Conservation (phyloP, 2,888 invertebrate genomes). For the Campopleginae sp. region DNA sequence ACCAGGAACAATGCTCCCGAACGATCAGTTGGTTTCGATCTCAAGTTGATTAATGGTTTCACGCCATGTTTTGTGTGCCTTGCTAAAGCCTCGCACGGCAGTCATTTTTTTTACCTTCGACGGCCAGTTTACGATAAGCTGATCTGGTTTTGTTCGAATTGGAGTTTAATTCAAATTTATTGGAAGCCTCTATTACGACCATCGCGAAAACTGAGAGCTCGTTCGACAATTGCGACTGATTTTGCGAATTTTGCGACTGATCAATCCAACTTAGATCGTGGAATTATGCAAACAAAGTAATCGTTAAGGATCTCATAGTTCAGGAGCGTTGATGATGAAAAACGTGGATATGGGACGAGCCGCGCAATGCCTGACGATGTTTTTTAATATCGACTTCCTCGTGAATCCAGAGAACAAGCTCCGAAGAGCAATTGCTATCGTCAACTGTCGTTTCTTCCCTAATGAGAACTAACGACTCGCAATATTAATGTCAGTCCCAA, state of each 20-base stretch:
- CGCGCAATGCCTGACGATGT: neutral
- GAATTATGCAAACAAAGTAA: too few relatives aligned
- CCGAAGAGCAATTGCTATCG: neutral
- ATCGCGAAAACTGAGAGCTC: neutral
- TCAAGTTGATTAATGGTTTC: conserved; percentile 24
- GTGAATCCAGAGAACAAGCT: neutral
- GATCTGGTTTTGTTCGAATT: neutral
- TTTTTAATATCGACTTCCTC: neutral
- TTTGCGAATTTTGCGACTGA: neutral
- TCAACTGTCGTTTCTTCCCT: neutral
- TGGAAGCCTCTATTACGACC: neutral
- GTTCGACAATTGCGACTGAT: neutral
- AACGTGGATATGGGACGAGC: neutral
- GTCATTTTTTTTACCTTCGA: neutral
- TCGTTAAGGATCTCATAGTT: too few relatives aligned
- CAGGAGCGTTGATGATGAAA: neutral
- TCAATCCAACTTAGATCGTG: neutral
- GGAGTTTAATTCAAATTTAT: neutral
- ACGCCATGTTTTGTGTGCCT: neutral
- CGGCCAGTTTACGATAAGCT: neutral
- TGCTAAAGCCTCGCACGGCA: neutral
- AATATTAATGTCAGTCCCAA: neutral
- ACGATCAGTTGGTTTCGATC: neutral
- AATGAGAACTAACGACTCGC: neutral
- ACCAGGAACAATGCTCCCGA: conserved; percentile 6